phyloP scores from a whole-genome alignment of 2,888 invertebrate species.

The Drosophila helvetica region DNA sequence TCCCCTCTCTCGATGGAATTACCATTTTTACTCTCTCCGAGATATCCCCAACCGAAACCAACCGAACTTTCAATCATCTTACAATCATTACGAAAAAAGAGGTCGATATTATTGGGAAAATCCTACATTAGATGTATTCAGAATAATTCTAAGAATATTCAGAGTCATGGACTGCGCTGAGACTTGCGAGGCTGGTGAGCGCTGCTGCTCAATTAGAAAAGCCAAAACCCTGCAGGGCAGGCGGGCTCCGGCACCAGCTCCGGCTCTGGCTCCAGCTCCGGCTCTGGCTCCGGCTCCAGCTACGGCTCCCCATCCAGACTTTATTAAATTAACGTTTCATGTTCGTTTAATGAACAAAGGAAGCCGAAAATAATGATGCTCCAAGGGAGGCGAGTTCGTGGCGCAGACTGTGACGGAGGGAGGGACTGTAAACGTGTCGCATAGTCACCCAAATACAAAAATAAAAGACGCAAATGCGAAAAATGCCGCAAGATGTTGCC shows the following conservation, averaged over 20 bases:
- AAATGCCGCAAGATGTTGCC: slow-evolving; percentile 79
- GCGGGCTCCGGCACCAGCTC: slow-evolving; percentile 11
- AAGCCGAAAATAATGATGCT: slow-evolving; percentile 79
- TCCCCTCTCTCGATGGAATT: too few relatives aligned
- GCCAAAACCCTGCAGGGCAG: slow-evolving; percentile 37
- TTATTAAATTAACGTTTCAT: slow-evolving; percentile 80
- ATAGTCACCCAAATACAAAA: slow-evolving; percentile 68
- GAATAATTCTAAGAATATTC: neutral
- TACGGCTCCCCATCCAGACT: slow-evolving; percentile 58
- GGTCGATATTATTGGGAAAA: too few relatives aligned
- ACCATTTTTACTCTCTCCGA: too few relatives aligned
- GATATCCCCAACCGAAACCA: too few relatives aligned
- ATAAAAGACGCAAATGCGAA: slow-evolving; percentile 67
- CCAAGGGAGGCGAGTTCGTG: neutral
- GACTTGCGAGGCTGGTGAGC: neutral
- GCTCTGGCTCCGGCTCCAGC: slow-evolving; percentile 12
- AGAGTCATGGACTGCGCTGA: neutral
- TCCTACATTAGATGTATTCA: too few relatives aligned
- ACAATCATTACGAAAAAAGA: too few relatives aligned
- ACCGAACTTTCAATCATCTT: too few relatives aligned
- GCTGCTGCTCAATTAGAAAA: slow-evolving; percentile 45
- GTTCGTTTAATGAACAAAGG: slow-evolving; percentile 79
- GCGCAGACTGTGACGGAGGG: neutral
- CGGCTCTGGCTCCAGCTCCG: slow-evolving; percentile 11
- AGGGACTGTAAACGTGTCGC: slow-evolving; percentile 65